phyloP scores from a whole-genome alignment of 2,888 invertebrate species.

The Pachycephus smyrnensis region DNA sequence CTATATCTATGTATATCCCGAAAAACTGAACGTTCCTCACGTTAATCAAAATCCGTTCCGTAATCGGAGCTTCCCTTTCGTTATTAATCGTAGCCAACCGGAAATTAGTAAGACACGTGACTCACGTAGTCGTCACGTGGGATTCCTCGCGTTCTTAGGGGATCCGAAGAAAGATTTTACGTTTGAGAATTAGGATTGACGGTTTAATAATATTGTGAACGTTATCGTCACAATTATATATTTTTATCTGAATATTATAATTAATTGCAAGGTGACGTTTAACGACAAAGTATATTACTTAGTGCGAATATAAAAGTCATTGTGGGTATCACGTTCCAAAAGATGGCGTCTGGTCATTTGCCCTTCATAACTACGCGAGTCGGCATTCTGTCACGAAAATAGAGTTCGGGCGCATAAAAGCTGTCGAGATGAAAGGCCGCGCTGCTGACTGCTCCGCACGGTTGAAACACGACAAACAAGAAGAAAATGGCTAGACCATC shows the following conservation, averaged over 20 bases:
- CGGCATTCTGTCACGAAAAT: conserved; percentile 5
- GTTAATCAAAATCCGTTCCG: background rate
- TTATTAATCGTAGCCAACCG: background rate
- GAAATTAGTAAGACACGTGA: background rate
- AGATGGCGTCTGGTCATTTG: conserved; percentile 5
- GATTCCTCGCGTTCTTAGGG: background rate
- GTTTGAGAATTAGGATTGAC: background rate
- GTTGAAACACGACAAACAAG: background rate
- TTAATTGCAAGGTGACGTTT: background rate
- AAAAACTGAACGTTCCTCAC: background rate
- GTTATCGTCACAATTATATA: no score
- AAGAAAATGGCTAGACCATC: conserved; percentile 5
- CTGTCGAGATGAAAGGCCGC: conserved; percentile 1
- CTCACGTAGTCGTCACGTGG: background rate
- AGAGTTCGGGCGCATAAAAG: conserved; percentile 6
- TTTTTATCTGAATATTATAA: background rate
- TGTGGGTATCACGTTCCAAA: background rate
- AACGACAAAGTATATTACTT: background rate
- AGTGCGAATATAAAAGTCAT: background rate
- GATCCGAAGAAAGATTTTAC: background rate
- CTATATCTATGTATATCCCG: background rate
- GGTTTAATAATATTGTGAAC: no score
- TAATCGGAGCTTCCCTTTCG: background rate
- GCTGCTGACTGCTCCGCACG: background rate
- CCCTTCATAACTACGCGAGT: conserved; percentile 1